Evolutionary conservation across 2,888 invertebrate species (phyloP), one percentile per base, ranked within the genome.

Genomic region (Cloeon dipterum): DNA sequence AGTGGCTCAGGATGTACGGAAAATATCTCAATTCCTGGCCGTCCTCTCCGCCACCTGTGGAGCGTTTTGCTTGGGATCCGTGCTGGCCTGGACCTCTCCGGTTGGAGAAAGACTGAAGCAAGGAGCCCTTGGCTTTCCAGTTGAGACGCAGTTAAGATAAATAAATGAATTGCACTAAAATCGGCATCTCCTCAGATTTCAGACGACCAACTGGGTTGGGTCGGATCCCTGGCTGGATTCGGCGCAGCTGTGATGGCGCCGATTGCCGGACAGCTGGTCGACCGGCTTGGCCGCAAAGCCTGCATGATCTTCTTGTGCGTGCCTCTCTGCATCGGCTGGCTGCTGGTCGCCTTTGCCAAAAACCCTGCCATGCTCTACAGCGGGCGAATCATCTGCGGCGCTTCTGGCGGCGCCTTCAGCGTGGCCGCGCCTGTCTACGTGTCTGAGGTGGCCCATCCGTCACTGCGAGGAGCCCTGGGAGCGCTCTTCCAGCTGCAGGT

Each of bases 371-470:
- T 72, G 68, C 55, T 76, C 5, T 68, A 70, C 47, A 55, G 63
- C 2, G 76, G 75, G 0, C 58, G 77, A 40, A 67, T 79, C 34
- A 59, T 81, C 21, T 69, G 70, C 4, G 85, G 83, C 20, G 52
- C 77, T 26, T 73, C 76, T 14, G 72, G 71, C 20, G 85, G 85
- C 17, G 77, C 82, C 2, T 77, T 77, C 49, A 82, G 82, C 47
- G 71, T 83, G 14, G 74, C 78, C 1, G 78, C 76, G 0, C 88
- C 89, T 0, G 67, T 86, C 42, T 85, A 83, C 51, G 76, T 74
- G 4, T 75, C 73, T 29, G 93, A 93, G 61, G 83, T 85, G 34
- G 71, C 86, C 0, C 75, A 85, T 46, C 77, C 74, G 45, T 69
- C 73, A 20, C 72, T 85, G 46, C 65, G 91, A 39, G 91, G 91